Conservation (phyloP, 1,140 invertebrate genomes). For the Hylyphantes graminicola region DNA sequence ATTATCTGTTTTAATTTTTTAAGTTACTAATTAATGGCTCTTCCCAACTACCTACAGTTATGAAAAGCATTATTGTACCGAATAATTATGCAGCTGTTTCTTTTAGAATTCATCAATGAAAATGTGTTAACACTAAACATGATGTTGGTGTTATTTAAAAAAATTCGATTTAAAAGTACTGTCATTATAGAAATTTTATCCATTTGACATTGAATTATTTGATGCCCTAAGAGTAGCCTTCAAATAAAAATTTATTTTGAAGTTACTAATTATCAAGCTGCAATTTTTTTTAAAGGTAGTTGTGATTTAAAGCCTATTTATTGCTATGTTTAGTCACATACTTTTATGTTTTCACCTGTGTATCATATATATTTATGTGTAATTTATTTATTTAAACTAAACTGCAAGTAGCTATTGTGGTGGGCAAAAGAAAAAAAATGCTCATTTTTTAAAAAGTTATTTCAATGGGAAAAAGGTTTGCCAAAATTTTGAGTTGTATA, state of each 20-base stretch:
- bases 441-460: conserved; percentile 41
- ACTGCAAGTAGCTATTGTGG: conserved; percentile 50
- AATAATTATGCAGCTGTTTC: no score
- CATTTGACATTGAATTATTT: no score
- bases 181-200: no score
- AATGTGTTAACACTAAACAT: no score
- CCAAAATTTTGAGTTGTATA: conserved; percentile 46
- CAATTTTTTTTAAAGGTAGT: not conserved
- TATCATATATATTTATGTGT: conserved; percentile 57
- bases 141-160: no score
- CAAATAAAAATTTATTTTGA: no score
- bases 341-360: conserved; percentile 50
- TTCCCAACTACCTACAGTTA: conserved; percentile 8
- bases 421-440: conserved; percentile 28
- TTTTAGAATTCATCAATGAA: no score
- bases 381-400: conserved; percentile 60
- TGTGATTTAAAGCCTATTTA: conserved; percentile 1
- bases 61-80: no score
- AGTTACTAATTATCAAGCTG: not conserved
- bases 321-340: conserved; percentile 52
- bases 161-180: no score
- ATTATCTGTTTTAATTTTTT: conserved; percentile 27
- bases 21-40: conserved; percentile 5
- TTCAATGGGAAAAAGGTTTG: conserved; percentile 29
- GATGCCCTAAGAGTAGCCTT: no score